Evolutionary conservation across 2,888 invertebrate genomes (phyloP).

Genomic region (Diarsia mendica): DNA sequence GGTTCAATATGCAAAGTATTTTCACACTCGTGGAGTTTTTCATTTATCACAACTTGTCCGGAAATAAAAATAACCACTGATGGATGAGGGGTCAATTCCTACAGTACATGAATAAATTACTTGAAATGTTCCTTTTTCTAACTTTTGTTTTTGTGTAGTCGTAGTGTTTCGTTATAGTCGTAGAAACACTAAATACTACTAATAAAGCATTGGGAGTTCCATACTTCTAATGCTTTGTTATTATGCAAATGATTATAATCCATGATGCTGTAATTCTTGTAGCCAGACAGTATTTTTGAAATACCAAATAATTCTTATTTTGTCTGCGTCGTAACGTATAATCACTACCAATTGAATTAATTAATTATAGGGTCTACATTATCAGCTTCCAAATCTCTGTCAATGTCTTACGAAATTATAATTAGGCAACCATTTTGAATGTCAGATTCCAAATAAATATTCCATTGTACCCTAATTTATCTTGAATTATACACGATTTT

Average conservation of each 20-base stretch:
- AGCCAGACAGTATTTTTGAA: not conserved
- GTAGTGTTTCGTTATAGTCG: not conserved
- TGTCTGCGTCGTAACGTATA: not conserved
- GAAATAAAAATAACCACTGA: no score
- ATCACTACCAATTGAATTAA: conserved; percentile 7
- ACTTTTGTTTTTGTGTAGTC: not conserved
- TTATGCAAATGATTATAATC: conserved; percentile 1
- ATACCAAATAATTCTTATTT: conserved; percentile 6
- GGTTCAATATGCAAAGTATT: not conserved
- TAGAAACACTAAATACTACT: conserved; percentile 3
- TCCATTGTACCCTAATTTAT: conserved; percentile 33
- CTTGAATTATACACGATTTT: conserved; percentile 1
- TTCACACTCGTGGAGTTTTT: not conserved
- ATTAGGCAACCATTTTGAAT: conserved; percentile 1
- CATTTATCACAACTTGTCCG: not conserved
- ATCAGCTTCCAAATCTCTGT: not conserved
- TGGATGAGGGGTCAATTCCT: no score
- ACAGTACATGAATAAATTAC: not conserved
- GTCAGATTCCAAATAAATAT: conserved; percentile 7
- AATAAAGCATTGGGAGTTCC: not conserved
- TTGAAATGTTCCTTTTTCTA: not conserved
- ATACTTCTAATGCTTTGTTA: not conserved
- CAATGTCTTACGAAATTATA: conserved; percentile 23
- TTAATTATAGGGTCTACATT: not conserved
- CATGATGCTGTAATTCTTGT: not conserved